Evolutionary conservation across 2,113 vertebrate genomes (phyloP).

Genomic region (Oxygymnocypris stewartii): DNA sequence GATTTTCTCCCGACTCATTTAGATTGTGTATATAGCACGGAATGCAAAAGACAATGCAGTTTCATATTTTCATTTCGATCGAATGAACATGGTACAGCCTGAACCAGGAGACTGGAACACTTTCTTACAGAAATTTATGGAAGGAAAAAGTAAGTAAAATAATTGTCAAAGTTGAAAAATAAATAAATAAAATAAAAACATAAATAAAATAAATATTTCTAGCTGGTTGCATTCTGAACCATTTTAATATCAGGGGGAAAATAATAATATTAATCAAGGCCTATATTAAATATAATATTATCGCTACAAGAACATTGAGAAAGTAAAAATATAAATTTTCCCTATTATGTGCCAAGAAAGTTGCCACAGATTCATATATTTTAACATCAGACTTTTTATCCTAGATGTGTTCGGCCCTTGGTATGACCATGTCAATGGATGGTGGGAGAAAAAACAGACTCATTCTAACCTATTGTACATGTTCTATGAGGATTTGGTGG

Average conservation of each 20-base stretch:
- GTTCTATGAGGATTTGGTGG: slow-evolving; percentile 83
- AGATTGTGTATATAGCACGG: slow-evolving; percentile 84
- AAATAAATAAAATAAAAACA: not conserved
- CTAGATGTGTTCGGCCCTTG: slow-evolving; percentile 79
- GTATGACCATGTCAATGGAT: slow-evolving; percentile 78
- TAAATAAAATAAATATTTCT: not conserved
- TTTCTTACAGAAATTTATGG: slow-evolving; percentile 75
- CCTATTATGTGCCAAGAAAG: not conserved
- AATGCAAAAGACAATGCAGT: slow-evolving; percentile 85
- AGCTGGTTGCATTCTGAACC: not conserved
- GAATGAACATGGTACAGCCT: slow-evolving; percentile 79
- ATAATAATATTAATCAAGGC: not conserved
- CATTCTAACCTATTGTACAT: slow-evolving; percentile 76
- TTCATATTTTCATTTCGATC: slow-evolving; percentile 85
- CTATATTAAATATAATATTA: not conserved
- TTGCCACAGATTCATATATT: not conserved
- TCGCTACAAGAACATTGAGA: not conserved
- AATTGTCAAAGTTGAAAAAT: not conserved
- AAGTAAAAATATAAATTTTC: not conserved
- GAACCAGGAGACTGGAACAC: slow-evolving; percentile 79
- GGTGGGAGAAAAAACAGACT: slow-evolving; percentile 81
- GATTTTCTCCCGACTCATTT: not conserved
- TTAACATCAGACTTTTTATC: not conserved
- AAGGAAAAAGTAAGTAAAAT: slow-evolving; percentile 70
- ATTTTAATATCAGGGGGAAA: not conserved